Conservation (phyloP, 1,140 invertebrate species). For the Vollenhovia emeryi region DNA sequence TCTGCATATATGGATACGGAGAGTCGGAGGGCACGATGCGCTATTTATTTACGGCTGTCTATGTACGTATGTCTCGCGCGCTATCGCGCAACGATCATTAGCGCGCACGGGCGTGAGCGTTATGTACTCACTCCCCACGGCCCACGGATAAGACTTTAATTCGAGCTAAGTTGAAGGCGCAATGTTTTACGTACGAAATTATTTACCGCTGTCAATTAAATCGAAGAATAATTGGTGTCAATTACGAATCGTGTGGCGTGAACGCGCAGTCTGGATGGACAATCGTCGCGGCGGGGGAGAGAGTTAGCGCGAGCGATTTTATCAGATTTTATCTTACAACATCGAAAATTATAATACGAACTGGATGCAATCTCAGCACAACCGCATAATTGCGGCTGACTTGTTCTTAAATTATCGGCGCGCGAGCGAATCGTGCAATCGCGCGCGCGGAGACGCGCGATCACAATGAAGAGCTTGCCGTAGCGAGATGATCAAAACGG, state of each 20-base stretch:
- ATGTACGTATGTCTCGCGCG: constrained; percentile 53
- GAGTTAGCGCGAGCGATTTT: constrained; percentile 2
- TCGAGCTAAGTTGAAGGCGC: constrained; percentile 2
- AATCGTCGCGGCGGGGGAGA: neutral
- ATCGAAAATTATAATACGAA: constrained; percentile 31
- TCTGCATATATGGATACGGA: constrained; percentile 67
- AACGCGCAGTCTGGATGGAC: neutral
- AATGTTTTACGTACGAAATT: constrained; percentile 49
- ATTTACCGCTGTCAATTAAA: constrained; percentile 68
- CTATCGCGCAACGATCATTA: constrained; percentile 72
- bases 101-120: constrained; percentile 48
- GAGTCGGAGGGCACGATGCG: constrained; percentile 67
- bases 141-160: constrained; percentile 50
- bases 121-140: constrained; percentile 39
- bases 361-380: neutral
- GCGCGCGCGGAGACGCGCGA: constrained; percentile 6
- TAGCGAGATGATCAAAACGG: constrained; percentile 36
- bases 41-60: constrained; percentile 71
- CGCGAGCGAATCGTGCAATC: constrained; percentile 9
- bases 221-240: constrained; percentile 61
- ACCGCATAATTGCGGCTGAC: constrained; percentile 15
- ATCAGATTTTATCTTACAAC: neutral
- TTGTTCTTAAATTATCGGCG: constrained; percentile 15
- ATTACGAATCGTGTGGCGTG: constrained; percentile 39
- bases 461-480: constrained; percentile 25